These are phyloP conservation scores for Catharus minimus DNA, from an alignment of 2,113 vertebrate species.

Conservation along the genomic window DNA sequence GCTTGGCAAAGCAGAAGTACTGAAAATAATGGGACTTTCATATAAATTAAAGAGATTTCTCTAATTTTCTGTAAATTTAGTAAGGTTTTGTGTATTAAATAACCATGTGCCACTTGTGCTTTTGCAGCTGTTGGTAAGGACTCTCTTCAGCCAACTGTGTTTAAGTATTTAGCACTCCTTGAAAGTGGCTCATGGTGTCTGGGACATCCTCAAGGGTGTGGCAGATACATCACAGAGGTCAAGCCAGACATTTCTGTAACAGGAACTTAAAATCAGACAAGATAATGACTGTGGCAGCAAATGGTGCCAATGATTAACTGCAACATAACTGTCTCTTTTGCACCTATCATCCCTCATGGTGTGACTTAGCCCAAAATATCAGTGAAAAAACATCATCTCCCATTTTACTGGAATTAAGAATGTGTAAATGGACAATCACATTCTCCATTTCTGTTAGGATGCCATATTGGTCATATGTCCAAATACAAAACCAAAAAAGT, in stretches of 20 bases:
- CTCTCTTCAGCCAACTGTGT: background rate
- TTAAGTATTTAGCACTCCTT: background rate
- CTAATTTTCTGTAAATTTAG: background rate
- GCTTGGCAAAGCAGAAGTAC: background rate
- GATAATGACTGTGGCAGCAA: background rate
- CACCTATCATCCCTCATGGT: background rate
- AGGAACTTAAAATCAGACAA: background rate
- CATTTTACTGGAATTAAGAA: background rate
- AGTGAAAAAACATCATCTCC: background rate
- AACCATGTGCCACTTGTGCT: background rate
- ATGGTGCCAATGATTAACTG: background rate
- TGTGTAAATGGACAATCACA: rapidly evolving
- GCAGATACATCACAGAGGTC: background rate
- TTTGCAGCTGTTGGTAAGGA: background rate
- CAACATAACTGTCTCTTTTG: background rate
- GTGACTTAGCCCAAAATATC: background rate
- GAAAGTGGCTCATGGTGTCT: background rate
- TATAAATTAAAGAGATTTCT: background rate
- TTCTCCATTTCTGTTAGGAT: background rate
- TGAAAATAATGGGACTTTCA: background rate
- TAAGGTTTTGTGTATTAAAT: background rate
- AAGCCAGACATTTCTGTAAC: background rate
- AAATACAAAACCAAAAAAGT: background rate
- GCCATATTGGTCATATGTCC: background rate
- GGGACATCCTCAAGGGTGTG: background rate